A percentile compares a stretch with the other conserved stretches of the same genome.
These are phyloP conservation scores for Venustoraphidia nigricollis DNA, from an alignment of 2,888 invertebrate species.

Conservation along the genomic window DNA sequence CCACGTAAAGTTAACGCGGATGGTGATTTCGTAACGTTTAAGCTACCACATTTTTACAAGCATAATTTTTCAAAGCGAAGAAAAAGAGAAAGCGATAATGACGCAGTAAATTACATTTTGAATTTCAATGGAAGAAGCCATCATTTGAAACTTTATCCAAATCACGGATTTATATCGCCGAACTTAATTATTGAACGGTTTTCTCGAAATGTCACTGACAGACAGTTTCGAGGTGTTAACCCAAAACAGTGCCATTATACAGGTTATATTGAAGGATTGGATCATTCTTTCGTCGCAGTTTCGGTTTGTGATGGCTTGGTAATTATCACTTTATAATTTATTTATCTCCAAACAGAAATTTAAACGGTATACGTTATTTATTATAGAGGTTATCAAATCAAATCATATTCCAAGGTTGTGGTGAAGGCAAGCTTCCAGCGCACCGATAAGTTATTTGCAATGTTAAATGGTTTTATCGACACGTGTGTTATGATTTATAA, in stretches of 20 bases:
- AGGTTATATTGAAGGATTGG: conserved; percentile 28
- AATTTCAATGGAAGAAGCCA: conserved; percentile 21
- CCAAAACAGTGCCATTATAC: conserved; percentile 32
- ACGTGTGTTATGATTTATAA: no score
- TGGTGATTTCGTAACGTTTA: conserved; percentile 29
- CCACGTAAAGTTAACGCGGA: conserved; percentile 28
- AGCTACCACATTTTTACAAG: conserved; percentile 29
- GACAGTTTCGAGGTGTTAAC: conserved; percentile 16
- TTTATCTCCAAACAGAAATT: no score
- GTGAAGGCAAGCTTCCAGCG: no score
- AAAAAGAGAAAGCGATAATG: conserved; percentile 10
- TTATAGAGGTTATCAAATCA: no score
- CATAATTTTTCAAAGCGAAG: conserved; percentile 14
- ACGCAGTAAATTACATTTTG: conserved; percentile 23
- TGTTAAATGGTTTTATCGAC: no score
- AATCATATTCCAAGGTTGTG: no score
- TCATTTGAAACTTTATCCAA: conserved; percentile 32
- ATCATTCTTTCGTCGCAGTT: conserved; percentile 31
- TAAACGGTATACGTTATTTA: no score
- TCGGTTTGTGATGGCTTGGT: conserved; percentile 34
- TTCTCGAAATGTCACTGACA: conserved; percentile 17
- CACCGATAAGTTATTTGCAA: no score
- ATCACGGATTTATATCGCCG: conserved; percentile 33
- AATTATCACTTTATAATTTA: conserved; percentile 9
- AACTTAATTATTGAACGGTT: conserved; percentile 21